Evolutionary conservation across 2,888 invertebrate species (phyloP), one percentile per base, ranked within the genome.

Genomic region (Bellardia pandia): DNA sequence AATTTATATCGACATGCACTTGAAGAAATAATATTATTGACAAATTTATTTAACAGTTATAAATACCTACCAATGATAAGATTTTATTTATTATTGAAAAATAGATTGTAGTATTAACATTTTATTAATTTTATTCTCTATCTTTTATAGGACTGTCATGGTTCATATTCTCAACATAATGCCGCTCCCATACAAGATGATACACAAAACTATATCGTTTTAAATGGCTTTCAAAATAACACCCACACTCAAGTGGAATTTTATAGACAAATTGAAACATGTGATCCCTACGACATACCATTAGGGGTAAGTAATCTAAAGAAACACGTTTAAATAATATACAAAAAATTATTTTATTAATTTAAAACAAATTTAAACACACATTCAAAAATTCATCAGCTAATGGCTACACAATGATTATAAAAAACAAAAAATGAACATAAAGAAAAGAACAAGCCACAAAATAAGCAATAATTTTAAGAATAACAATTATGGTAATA

Each of bases 181-280:
- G 95, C 95, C 77, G 96, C 96, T 77, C 96, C 96, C 64, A 94
- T 95, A 92, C 95, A 96, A 91, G 98, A 98, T 93, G 96, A 96
- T 88, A 96, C 96, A 74, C 97, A 97, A 93, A 97, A 97, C 94
- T 97, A 97, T 93, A 95, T 96, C 91, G 94, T 97, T 87, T 95
- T 97, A 90, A 90, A 92, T 86, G 97, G 97, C 3, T 96, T 96
- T 92, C 97, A 97, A 94, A 98, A 98, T 93, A 95, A 94, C 87
- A 98, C 97, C 2, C 97, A 98, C 93, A 97, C 97, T 0, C 96
- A 96, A 30, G 95, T 98, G 58, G 95, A 96, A 92, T 97, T 98
- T 92, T 95, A 96, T 88, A 95, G 98, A 83, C 95, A 95, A 90
- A 95, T 97, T 92, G 96, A 97, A 93, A 98, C 98, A 60, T 98